Evolutionary conservation across 2,888 invertebrate species (phyloP), one percentile per base, ranked within the genome.

Genomic region (Drosophila falleni): DNA sequence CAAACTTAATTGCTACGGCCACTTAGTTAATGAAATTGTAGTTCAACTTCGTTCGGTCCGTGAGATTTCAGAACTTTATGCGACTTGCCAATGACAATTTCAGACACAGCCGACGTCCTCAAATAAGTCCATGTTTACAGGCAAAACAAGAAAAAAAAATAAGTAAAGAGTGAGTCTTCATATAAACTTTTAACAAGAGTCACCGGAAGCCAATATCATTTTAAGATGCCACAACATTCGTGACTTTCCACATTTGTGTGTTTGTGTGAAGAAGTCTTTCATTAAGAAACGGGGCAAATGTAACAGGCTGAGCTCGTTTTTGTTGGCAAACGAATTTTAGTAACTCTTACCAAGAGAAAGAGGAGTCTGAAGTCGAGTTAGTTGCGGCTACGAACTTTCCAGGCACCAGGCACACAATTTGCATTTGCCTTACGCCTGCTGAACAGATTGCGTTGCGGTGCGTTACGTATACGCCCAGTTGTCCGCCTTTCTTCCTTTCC

Each of bases 1-100:
- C 70, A 75, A 85, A 83, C 86, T 88, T 87, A 87, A 87, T 87
- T 88, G 88, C 81, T 76, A 71, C 73, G 88, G 78, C 80, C 86
- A 87, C 86, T 87, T 87, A 86, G 83, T 87, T 87, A 87, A 87
- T 87, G 83, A 87, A 87, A 87, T 86, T 87, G 88, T 81, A 81
- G 74, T 80, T 74, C 61, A 67, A 72, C 55, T 66, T 41, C 33
- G 65, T 50, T 10, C 65, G 39, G 37, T 49, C 59, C 41, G 42
- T 44, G 59, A 59, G 65, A 78, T 68, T 71, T 66, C 65, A 59
- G 33, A 56, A 61, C 62, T 71, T 68, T 59, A 56, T 77, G 63
- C 58, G 62, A 29, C 61, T 58, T 61, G 56, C 23, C 55, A 50
- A 50, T 73, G 66, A 59, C 62, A 60, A 65, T 62, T 64, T 54